A percentile compares a stretch with the other conserved stretches of the same genome.
phyloP scores from a whole-genome alignment of 2,113 vertebrate genomes.

The Colistium nudipinnis region DNA sequence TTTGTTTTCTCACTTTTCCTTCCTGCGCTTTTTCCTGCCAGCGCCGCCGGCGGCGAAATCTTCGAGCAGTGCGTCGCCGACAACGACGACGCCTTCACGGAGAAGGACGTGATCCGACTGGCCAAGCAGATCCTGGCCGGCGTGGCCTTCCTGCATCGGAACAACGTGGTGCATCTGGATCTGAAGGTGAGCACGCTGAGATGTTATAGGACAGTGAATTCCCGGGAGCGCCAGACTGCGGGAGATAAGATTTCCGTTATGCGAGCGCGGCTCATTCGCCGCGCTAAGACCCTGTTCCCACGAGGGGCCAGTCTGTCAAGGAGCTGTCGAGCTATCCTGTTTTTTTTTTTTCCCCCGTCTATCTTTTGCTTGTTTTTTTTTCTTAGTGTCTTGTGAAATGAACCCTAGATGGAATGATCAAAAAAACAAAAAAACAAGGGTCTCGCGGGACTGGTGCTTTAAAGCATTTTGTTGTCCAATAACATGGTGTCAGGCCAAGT shows the following conservation, averaged over 20 bases:
- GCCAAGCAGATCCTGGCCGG: conserved; percentile 92
- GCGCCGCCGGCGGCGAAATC: conserved; percentile 96
- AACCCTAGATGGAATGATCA: conserved; percentile 7
- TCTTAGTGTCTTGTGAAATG: neutral
- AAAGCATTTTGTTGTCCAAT: neutral
- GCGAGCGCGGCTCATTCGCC: conserved; percentile 38
- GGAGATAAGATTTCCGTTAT: conserved; percentile 46
- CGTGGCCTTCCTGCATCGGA: conserved; percentile 89
- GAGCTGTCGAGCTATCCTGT: conserved; percentile 16
- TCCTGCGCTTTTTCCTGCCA: conserved; percentile 62
- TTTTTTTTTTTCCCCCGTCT: no score
- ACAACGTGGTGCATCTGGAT: conserved; percentile 93
- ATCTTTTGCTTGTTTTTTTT: conserved; percentile 35
- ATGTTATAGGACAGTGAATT: conserved; percentile 5
- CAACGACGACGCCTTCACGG: conserved; percentile 93
- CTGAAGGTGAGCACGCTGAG: conserved; percentile 84
- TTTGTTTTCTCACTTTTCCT: conserved; percentile 33
- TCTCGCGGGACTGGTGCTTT: neutral
- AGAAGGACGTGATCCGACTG: conserved; percentile 91
- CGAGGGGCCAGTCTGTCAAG: conserved; percentile 3
- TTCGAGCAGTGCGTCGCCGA: conserved; percentile 95
- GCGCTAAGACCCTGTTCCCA: conserved; percentile 39
- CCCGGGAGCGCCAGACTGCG: conserved; percentile 13
- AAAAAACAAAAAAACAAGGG: neutral
- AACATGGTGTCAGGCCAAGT: neutral